A percentile compares a stretch with the other conserved stretches of the same genome.
Conservation (phyloP, 2,113 vertebrate genomes). For the Marmota monax region DNA sequence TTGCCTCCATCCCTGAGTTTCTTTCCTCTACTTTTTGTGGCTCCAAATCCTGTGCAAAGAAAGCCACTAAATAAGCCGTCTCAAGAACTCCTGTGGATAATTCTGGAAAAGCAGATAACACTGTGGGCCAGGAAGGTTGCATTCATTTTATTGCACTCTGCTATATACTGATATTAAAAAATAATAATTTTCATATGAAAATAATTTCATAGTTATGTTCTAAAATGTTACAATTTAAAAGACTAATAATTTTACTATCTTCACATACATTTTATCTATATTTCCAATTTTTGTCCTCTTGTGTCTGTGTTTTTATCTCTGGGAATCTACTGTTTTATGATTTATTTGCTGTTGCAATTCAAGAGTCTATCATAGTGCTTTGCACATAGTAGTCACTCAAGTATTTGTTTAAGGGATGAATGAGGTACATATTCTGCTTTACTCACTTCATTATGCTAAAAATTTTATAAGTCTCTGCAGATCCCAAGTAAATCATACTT, state of each 20-base stretch:
- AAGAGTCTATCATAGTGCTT: neutral
- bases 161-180: neutral
- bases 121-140: neutral
- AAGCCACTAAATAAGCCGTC: neutral
- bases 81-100: neutral
- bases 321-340: neutral
- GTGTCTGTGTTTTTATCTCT: neutral
- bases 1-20: neutral
- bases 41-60: constrained; percentile 15
- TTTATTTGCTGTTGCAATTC: neutral
- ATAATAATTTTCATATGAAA: neutral
- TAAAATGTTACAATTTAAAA: constrained; percentile 34
- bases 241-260: neutral
- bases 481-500: constrained; percentile 23
- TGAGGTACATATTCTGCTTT: neutral
- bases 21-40: neutral
- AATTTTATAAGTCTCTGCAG: neutral
- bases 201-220: neutral
- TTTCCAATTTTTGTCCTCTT: neutral
- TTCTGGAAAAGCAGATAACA: neutral
- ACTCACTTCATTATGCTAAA: constrained; percentile 16
- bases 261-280: neutral
- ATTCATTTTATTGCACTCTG: neutral
- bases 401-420: neutral
- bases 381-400: neutral